Evolutionary conservation across 2,888 invertebrate species (phyloP), one percentile per base, ranked within the genome.

Genomic region (Drosophila demipolita): DNA sequence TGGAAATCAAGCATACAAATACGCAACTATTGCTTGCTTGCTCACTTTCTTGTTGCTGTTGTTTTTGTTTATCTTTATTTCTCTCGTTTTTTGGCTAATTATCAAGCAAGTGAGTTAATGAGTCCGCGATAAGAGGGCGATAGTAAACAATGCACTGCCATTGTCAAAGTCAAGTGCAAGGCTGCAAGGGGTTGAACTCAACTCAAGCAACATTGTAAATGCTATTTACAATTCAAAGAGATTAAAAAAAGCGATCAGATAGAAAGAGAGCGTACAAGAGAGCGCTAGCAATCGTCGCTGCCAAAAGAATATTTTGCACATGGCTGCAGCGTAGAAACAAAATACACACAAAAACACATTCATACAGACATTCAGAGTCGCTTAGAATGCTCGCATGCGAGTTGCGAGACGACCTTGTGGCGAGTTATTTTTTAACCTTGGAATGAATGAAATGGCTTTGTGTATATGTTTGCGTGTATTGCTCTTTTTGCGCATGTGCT

Each of bases 341-440:
- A 52, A 52, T 48, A 70, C 54, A 62, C 50, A 57, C 23, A 57
- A 32, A 17, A 26, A 60, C 53, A 53, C 49, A 48, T 36, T 48
- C 60, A 57, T 52, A 63, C 50, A 45, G 48, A 40, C 53, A 60
- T 45, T 45, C 49, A n/a, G 69, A 45, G 54, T 54, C 36, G 40
- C 57, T 69, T 71, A 70, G 73, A 71, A 76, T 62, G 65, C 72
- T 78, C 75, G 69, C 66, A 78, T 69, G 82, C 72, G 82, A 82
- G 78, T 76, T 63, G 76, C 76, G 65, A 78, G 81, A 85, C 91
- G 92, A 92, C 93, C 93, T 93, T 93, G 93, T 81, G 77, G 88
- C 86, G 91, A 91, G 92, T 90, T 93, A 92, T 93, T 93, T 92
- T 92, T 92, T 90, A 92, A 92, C 93, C 93, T 93, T 93, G 93